These are phyloP conservation scores for Pipistrellus pipistrellus DNA, from an alignment of 2,797 vertebrate genomes.

Conservation along the genomic window DNA sequence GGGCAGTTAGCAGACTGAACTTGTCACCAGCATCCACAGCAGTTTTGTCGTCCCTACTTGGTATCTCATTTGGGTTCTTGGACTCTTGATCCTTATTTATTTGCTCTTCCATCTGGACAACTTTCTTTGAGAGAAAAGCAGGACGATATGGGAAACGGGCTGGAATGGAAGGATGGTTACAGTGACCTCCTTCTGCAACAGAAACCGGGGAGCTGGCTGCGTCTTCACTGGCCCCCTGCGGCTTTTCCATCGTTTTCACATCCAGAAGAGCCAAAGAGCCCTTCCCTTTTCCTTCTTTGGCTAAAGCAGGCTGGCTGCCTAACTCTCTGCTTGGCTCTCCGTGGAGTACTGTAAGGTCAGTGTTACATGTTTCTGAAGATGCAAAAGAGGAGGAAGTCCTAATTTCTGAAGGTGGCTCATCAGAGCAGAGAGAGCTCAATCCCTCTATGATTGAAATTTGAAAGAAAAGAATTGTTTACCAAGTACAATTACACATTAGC, in stretches of 20 bases:
- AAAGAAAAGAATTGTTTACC: slow-evolving; percentile 79
- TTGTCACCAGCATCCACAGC: not conserved
- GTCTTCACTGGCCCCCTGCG: slow-evolving; percentile 56
- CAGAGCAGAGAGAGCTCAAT: slow-evolving; percentile 87
- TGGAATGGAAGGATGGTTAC: slow-evolving; percentile 63
- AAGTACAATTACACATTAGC: slow-evolving; percentile 68
- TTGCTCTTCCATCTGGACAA: slow-evolving; percentile 44
- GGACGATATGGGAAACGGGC: slow-evolving; percentile 86
- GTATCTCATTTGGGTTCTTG: slow-evolving; percentile 17
- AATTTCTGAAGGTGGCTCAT: slow-evolving; percentile 87
- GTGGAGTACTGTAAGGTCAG: slow-evolving; percentile 82
- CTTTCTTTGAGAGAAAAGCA: slow-evolving; percentile 57
- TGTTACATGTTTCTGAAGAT: slow-evolving; percentile 74
- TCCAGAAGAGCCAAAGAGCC: slow-evolving; percentile 69
- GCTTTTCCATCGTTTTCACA: slow-evolving; percentile 47
- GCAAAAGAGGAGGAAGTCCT: slow-evolving; percentile 87
- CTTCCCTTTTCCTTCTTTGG: slow-evolving; percentile 72
- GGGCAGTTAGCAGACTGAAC: slow-evolving; percentile 43
- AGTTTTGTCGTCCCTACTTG: not conserved
- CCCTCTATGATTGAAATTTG: slow-evolving; percentile 87
- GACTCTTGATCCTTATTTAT: slow-evolving; percentile 55
- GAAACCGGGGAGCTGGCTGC: not conserved
- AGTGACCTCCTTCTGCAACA: slow-evolving; percentile 59
- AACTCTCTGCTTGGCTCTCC: slow-evolving; percentile 73
- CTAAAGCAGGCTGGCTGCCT: slow-evolving; percentile 38